Evolutionary conservation across 2,797 vertebrate species (phyloP), one percentile per base, ranked within the genome.

Genomic region (Poecile montanus): DNA sequence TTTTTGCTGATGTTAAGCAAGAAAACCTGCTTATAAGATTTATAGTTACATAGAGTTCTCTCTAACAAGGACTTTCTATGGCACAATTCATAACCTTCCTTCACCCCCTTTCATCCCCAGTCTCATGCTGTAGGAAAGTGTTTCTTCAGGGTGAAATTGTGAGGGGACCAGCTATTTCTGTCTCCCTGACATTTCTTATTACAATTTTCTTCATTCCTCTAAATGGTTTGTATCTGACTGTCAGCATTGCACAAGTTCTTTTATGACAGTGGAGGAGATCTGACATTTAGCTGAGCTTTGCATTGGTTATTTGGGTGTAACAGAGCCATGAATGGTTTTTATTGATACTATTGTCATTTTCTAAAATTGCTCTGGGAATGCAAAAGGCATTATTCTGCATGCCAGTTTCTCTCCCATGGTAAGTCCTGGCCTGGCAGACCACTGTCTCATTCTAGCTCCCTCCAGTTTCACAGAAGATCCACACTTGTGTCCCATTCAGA

Each of bases 101-200:
- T 84, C 34, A 73, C 17, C 27, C 9, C 4, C 10, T 83, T 80
- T 44, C 32, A 89, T 72, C 6, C 4, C 4, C 16, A 79, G 21
- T 61, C 30, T 92, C 23, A 42, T 71, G 25, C 45, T 36, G 14
- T 65, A 89, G 50, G 40, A 75, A 88, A 79, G 36, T 62, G 65
- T 57, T 90, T 90, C 71, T 88, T 73, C 45, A 85, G 63, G 74
- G 74, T 82, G 71, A 87, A 90, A 88, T 54, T 79, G 45, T 40
- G 45, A 95, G 44, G 13, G 29, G 47, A 91, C 45, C 56, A 93
- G 42, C 58, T 91, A 95, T 96, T 96, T 96, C 60, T 79, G 60
- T 87, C 63, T 93, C 42, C 53, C 61, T 93, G 94, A 91, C 94
- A 88, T 82, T 96, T 91, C 83, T 90, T 60, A 61, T 93, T 90